These are phyloP conservation scores for Drosophila glabriapex DNA, from an alignment of 2,888 invertebrate genomes.

Conservation along the genomic window DNA sequence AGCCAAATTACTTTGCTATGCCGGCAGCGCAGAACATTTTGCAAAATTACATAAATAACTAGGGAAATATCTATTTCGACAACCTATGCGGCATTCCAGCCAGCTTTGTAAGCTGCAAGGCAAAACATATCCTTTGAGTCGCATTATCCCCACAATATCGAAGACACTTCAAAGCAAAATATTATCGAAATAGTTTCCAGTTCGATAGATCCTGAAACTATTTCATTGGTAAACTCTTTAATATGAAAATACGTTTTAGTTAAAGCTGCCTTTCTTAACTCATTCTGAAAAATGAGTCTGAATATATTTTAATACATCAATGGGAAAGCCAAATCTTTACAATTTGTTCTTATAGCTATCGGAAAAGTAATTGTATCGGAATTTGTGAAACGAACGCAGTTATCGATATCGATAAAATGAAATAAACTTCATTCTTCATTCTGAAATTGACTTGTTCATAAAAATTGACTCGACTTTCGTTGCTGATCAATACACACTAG, in stretches of 20 bases:
- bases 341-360: neutral
- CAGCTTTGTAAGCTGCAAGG: neutral
- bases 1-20: slow-evolving; percentile 61
- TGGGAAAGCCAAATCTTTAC: neutral
- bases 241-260: neutral
- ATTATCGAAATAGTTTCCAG: neutral
- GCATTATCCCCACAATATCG: neutral
- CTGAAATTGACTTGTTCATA: neutral
- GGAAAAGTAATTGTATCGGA: neutral
- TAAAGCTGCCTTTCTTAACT: neutral
- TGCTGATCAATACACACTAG: neutral
- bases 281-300: no score
- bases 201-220: neutral
- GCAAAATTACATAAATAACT: slow-evolving; percentile 35
- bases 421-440: neutral
- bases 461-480: neutral
- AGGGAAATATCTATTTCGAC: slow-evolving; percentile 2
- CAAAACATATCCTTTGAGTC: neutral
- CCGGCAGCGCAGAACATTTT: slow-evolving; percentile 22
- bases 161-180: neutral
- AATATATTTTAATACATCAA: neutral
- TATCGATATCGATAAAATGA: neutral
- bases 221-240: neutral
- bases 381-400: neutral
- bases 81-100: neutral